These are phyloP conservation scores for Sciurus niger DNA, from an alignment of 2,113 vertebrate genomes.

Conservation along the genomic window DNA sequence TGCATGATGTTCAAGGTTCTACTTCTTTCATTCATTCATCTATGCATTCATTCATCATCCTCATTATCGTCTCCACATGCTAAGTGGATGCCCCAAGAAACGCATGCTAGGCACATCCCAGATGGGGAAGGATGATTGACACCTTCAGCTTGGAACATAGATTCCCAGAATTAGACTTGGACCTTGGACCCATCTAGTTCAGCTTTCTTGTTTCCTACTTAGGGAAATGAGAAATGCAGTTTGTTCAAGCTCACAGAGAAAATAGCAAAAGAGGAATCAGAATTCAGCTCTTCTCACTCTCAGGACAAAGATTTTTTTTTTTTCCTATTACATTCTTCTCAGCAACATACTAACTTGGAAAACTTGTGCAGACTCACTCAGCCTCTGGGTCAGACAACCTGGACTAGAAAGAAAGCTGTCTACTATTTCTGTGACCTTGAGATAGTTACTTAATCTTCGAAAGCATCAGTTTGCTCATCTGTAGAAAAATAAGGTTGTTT, in stretches of 20 bases:
- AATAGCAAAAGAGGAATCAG: slow-evolving; percentile 1
- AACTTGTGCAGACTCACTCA: neutral
- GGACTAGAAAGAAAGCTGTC: neutral
- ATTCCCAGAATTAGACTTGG: neutral
- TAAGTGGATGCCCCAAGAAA: neutral
- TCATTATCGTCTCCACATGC: neutral
- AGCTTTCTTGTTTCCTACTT: neutral
- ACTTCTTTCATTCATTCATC: neutral
- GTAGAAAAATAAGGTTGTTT: slow-evolving; percentile 1
- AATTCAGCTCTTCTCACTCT: neutral
- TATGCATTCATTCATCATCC: neutral
- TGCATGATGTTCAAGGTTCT: slow-evolving; percentile 29
- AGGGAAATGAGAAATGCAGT: neutral
- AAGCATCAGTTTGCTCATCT: neutral
- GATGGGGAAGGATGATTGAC: neutral
- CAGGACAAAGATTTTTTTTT: slow-evolving; percentile 11
- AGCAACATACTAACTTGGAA: slow-evolving; percentile 53
- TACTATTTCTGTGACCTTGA: neutral
- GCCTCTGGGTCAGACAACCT: neutral
- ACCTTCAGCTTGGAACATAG: neutral
- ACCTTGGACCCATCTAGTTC: neutral
- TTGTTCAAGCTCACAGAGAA: slow-evolving; percentile 19
- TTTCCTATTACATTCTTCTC: neutral
- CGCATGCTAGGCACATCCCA: neutral
- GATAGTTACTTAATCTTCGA: slow-evolving; percentile 23